These are phyloP conservation scores for Miniopterus natalensis DNA, from an alignment of 2,113 vertebrate genomes.

Conservation along the genomic window DNA sequence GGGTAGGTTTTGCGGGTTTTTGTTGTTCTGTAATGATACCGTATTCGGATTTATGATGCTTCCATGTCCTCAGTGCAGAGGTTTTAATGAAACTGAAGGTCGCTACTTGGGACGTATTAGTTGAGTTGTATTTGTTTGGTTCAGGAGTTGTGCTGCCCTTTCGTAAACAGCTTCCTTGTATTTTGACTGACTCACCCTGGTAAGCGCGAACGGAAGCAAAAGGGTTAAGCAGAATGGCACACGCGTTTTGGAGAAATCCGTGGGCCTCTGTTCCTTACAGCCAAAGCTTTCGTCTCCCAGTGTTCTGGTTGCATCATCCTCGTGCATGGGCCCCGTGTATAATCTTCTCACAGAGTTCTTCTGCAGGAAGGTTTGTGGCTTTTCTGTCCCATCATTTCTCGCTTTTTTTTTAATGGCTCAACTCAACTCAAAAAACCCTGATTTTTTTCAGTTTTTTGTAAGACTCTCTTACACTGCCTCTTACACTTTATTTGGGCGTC, in stretches of 20 bases:
- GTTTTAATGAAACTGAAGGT: conserved; percentile 26
- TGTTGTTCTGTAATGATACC: background rate
- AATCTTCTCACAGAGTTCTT: background rate
- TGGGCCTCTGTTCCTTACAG: background rate
- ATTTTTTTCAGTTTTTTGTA: background rate
- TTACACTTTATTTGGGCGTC: background rate
- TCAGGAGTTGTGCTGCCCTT: background rate
- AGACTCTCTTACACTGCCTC: background rate
- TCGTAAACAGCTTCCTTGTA: background rate
- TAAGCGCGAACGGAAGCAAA: conserved; percentile 29
- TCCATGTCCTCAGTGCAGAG: background rate
- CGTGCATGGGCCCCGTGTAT: background rate
- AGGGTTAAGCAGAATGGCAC: background rate
- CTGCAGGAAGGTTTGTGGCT: background rate
- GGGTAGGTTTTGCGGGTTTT: background rate
- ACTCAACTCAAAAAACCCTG: background rate
- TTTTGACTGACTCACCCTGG: background rate
- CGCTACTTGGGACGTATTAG: background rate
- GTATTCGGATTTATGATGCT: conserved; percentile 25
- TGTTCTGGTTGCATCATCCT: background rate
- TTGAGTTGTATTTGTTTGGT: conserved; percentile 39
- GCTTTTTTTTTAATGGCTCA: background rate
- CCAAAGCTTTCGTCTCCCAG: background rate
- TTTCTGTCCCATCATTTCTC: background rate
- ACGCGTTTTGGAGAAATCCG: background rate